Evolutionary conservation across 2,888 invertebrate genomes (phyloP), one percentile per base, ranked within the genome.

Genomic region (Boloria euphrosyne): DNA sequence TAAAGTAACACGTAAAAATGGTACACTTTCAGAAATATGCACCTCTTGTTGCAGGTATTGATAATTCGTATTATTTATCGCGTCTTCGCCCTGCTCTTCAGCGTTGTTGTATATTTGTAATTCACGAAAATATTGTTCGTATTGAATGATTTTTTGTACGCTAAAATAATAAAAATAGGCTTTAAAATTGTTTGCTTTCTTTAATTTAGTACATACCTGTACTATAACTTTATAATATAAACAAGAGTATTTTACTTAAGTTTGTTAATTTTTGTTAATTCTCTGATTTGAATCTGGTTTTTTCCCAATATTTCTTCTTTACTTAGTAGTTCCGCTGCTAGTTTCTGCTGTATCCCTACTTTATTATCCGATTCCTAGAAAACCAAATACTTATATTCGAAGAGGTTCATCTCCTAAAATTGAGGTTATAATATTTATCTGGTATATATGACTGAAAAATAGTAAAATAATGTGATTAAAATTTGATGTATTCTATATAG

Each of bases 91-190:
- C 62, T 82, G 84, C 13, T 76, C 79, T 2, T 82, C 75, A 38
- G 82, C 78, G 7, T 82, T 82, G 65, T 80, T 82, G 65, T 87
- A 83, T 4, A 81, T 79, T 74, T 89, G 89, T 18, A 90, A 72
- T 65, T 86, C 82, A 51, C 80, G 81, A 13, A 90, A 83, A 70
- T 88, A 90, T 68, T 89, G 85, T 70, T 90, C 89, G 66, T 92
- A 92, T 67, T 90, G 92, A 17, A 82, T 76, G n/a, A 92, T 86
- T 78, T 91, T 92, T 75, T 91, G 87, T 72, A 89, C 90, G 73
- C 92, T 92, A 73, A 27, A 82, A 60, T 16, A 46, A 27, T 14
- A 57, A 44, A 43, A 10, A 57, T 38, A 18, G 6, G 7, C 14
- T 3, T 22, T 4, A 0, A 50, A 2, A 14, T 50, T 16, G 13